phyloP scores from a whole-genome alignment of 2,888 invertebrate genomes.

The Drosophila lutescens region DNA sequence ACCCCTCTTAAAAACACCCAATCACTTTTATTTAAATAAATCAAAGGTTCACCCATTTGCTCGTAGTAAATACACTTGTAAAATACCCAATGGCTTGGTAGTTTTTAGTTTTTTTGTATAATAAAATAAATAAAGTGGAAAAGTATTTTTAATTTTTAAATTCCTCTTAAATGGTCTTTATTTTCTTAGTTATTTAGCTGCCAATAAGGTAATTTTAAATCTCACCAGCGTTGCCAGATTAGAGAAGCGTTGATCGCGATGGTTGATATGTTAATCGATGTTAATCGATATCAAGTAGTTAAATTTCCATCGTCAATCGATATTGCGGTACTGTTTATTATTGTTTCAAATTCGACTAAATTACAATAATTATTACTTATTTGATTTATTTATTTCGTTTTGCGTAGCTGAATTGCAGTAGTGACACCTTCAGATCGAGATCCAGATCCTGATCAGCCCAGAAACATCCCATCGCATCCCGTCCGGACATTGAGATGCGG shows the following conservation, averaged over 20 bases:
- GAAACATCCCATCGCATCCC: too few species aligned
- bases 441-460: too few species aligned
- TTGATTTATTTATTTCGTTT: too few species aligned
- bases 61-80: background rate
- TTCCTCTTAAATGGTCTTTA: too few species aligned
- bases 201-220: background rate
- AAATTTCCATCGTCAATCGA: too few species aligned
- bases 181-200: too few species aligned
- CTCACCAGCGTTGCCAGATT: background rate
- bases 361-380: too few species aligned
- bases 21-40: background rate
- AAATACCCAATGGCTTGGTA: background rate
- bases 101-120: background rate
- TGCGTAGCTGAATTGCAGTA: too few species aligned
- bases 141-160: too few species aligned
- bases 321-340: constrained; percentile 1
- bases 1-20: background rate
- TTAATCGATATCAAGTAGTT: too few species aligned
- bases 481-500: constrained; percentile 44
- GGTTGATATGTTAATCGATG: too few species aligned
- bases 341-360: background rate
- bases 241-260: background rate
- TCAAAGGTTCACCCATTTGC: background rate
- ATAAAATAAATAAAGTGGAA: background rate
- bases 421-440: too few species aligned